Base-by-base conservation (phyloP, 1,140 invertebrate species). In the Anadara kagoshimensis region DNA sequence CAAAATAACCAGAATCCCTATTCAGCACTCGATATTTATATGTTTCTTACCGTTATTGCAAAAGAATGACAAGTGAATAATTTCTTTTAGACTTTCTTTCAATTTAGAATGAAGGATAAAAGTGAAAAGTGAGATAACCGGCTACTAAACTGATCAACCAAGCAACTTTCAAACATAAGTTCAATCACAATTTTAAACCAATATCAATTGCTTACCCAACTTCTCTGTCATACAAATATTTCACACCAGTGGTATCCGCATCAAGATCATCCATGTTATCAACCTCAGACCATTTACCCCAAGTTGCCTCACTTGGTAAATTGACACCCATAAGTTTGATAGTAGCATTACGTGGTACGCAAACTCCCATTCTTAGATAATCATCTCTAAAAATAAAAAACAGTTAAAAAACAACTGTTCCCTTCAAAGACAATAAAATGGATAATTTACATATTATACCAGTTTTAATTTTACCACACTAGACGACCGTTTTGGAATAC, bases 191-290 rank as follows among this genome's bases (percentile, higher is more conserved):
- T 51, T 18, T 51, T 10, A 18, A 2, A 10, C 16, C 16, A 51
- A 10, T 2, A 22, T 4, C 10, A 18, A 51, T 18, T 51, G 49
- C 49, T 24, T 64, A 64, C 62, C 62, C 62, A 8, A 51, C 62
- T 1, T 64, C 62, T 49, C 18, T 29, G 24, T 64, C 62, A 29
- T 49, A 11, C 7, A 49, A 49, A 45, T 64, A 64, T 49, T 64
- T 24, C 18, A 7, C 26, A 11, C 26, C n/a, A 49, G 62, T 51
- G 41, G 43, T 51, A 43, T 20, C 12, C 14, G 29, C 29, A 7
- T 64, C 45, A 29, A 64, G 22, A 1, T 64, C 47, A 3, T 64
- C 62, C 8, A 64, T 26, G 8, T 24, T 26, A 22, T 41, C n/a
- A 16, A 64, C 16, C 7, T 12, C 11, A 22, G 20, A 18, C 18